phyloP scores from a whole-genome alignment of 2,113 vertebrate genomes.

The Sinocyclocheilus rhinocerous region DNA sequence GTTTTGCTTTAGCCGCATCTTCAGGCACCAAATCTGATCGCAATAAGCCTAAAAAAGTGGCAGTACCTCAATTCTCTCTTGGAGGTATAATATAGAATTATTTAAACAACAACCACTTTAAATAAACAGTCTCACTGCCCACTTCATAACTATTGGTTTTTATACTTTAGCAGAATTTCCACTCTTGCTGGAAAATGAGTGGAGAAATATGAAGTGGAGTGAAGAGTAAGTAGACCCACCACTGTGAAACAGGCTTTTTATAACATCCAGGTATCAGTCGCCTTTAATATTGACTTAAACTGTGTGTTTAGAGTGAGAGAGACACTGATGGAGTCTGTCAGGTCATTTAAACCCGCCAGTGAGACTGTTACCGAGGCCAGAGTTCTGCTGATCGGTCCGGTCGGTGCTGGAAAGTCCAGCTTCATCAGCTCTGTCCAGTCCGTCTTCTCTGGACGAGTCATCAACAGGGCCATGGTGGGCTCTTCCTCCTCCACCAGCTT shows the following conservation, averaged over 20 bases:
- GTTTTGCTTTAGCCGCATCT: neutral
- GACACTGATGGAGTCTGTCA: conserved; percentile 62
- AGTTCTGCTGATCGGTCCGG: conserved; percentile 74
- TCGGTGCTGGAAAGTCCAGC: conserved; percentile 71
- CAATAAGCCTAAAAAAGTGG: neutral
- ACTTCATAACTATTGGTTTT: neutral
- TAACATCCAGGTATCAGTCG: neutral
- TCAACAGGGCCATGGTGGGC: conserved; percentile 76
- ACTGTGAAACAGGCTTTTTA: neutral
- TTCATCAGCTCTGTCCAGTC: conserved; percentile 79
- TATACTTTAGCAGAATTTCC: neutral
- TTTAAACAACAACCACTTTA: neutral
- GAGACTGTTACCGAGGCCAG: conserved; percentile 58
- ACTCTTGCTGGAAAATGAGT: conserved; percentile 36
- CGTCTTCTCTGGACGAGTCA: conserved; percentile 71
- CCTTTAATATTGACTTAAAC: too few relatives aligned
- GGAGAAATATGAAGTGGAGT: conserved; percentile 69
- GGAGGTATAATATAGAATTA: neutral
- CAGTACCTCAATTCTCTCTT: neutral
- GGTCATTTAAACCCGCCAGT: conserved; percentile 62
- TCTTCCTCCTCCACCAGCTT: conserved; percentile 64
- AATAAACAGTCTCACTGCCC: neutral
- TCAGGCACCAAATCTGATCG: neutral
- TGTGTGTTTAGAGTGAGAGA: conserved; percentile 58
- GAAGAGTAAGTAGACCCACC: conserved; percentile 61